Conservation (phyloP, 2,888 invertebrate species). For the Caenorhabditis drosophilae region DNA sequence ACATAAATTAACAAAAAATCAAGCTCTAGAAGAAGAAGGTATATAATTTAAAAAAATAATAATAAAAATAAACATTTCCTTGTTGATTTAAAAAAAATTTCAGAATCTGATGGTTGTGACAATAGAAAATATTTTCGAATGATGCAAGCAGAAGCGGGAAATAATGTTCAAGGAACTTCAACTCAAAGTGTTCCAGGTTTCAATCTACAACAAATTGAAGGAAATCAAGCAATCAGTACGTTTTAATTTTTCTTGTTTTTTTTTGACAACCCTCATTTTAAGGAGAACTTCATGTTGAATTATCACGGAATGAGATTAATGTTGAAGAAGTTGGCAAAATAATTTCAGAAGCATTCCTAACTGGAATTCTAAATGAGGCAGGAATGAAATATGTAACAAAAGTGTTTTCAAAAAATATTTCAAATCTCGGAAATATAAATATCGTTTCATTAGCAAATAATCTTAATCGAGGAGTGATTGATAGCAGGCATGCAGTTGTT, state of each 20-base stretch:
- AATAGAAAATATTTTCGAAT: too few species aligned
- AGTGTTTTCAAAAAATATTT: slow-evolving; percentile 1
- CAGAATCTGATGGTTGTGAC: too few species aligned
- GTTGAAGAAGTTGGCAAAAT: slow-evolving; percentile 24
- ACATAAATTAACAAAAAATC: neutral
- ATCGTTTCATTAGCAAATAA: slow-evolving; percentile 12
- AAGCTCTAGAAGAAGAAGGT: neutral
- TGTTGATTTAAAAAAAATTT: neutral
- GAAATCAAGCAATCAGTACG: too few species aligned
- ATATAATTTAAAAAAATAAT: too few species aligned
- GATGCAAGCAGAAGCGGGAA: too few species aligned
- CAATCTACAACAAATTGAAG: too few species aligned
- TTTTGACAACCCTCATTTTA: neutral
- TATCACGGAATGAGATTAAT: slow-evolving; percentile 8
- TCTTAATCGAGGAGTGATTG: slow-evolving; percentile 14
- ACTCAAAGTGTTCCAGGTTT: too few species aligned
- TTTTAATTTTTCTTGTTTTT: too few species aligned
- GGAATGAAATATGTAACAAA: slow-evolving; percentile 5
- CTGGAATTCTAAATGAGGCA: neutral
- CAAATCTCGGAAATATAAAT: slow-evolving; percentile 15
- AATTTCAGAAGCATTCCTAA: slow-evolving; percentile 11
- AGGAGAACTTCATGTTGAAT: slow-evolving; percentile 8
- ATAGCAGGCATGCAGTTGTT: slow-evolving; percentile 19
- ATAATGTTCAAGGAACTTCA: too few species aligned
- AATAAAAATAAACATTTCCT: too few species aligned